Conservation (phyloP, 2,113 vertebrate species). For the Apeltes quadracus region DNA sequence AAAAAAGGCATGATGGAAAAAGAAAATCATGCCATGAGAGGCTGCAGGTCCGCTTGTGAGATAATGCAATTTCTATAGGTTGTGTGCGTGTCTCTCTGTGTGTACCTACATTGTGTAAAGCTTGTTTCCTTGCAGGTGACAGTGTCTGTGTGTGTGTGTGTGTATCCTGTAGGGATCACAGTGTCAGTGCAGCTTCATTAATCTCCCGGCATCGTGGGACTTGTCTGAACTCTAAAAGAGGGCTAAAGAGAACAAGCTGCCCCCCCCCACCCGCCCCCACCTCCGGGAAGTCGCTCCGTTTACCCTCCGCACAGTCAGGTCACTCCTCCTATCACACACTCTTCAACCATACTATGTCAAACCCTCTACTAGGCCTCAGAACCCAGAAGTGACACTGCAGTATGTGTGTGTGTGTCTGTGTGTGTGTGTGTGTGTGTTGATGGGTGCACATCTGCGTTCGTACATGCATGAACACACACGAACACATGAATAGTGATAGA, state of each 20-base stretch:
- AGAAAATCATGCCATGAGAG: not conserved
- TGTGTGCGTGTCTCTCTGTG: not conserved
- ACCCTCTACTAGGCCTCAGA: slow-evolving; percentile 18
- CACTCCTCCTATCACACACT: slow-evolving; percentile 65
- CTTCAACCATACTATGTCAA: slow-evolving; percentile 66
- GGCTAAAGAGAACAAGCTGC: slow-evolving; percentile 60
- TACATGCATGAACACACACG: not conserved
- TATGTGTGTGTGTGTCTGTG: slow-evolving; percentile 10
- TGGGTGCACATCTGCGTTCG: not conserved
- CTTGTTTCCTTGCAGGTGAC: slow-evolving; percentile 26
- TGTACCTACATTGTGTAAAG: not conserved
- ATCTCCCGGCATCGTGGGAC: slow-evolving; percentile 70
- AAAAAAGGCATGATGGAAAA: not conserved
- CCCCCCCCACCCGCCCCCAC: slow-evolving; percentile 26
- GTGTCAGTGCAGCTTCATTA: slow-evolving; percentile 76
- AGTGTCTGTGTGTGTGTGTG: slow-evolving; percentile 26
- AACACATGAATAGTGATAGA: slow-evolving; percentile 4
- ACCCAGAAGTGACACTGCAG: not conserved
- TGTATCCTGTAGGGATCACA: slow-evolving; percentile 68
- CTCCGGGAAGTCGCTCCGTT: slow-evolving; percentile 63
- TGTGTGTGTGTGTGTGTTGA: not conserved
- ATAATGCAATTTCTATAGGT: not conserved
- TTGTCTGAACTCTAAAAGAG: slow-evolving; percentile 73
- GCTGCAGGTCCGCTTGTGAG: not conserved
- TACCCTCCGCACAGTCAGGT: slow-evolving; percentile 71